Conservation (phyloP, 2,113 vertebrate species). For the Oncorhynchus clarkii region DNA sequence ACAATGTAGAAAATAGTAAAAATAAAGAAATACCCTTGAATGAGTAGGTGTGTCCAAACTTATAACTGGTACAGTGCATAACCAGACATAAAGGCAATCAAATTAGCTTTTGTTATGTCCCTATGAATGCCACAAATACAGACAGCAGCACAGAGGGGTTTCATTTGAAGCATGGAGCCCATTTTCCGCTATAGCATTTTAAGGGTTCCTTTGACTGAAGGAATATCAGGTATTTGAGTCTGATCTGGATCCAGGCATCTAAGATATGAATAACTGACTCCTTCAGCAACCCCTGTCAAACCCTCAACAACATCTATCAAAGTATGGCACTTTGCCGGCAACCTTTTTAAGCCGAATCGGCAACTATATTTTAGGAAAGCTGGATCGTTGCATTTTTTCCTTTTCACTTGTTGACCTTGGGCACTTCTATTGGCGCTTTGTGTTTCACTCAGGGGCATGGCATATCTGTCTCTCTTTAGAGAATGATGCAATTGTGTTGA, state of each 20-base stretch:
- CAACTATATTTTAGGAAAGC: slow-evolving; percentile 44
- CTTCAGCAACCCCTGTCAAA: slow-evolving; percentile 53
- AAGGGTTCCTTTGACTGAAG: slow-evolving; percentile 59
- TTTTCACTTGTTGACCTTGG: slow-evolving; percentile 2
- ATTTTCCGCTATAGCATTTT: slow-evolving; percentile 28
- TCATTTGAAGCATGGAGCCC: slow-evolving; percentile 6
- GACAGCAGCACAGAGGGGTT: neutral
- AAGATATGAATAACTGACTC: slow-evolving; percentile 56
- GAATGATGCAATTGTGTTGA: too few species aligned
- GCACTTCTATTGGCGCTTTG: too few species aligned
- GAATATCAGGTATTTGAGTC: slow-evolving; percentile 39
- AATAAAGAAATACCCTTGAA: too few species aligned
- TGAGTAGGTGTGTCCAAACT: too few species aligned
- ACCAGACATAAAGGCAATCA: neutral
- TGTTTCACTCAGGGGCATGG: too few species aligned
- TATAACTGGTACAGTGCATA: too few species aligned
- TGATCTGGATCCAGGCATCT: slow-evolving; percentile 57
- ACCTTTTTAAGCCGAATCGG: slow-evolving; percentile 45
- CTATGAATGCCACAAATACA: slow-evolving; percentile 33
- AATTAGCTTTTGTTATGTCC: neutral
- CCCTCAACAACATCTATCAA: slow-evolving; percentile 50
- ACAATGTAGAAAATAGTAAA: too few species aligned
- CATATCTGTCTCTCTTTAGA: too few species aligned
- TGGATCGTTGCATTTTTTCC: slow-evolving; percentile 23
- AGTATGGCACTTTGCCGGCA: slow-evolving; percentile 55